Conservation (phyloP, 2,113 vertebrate species). For the Antigone vipio region DNA sequence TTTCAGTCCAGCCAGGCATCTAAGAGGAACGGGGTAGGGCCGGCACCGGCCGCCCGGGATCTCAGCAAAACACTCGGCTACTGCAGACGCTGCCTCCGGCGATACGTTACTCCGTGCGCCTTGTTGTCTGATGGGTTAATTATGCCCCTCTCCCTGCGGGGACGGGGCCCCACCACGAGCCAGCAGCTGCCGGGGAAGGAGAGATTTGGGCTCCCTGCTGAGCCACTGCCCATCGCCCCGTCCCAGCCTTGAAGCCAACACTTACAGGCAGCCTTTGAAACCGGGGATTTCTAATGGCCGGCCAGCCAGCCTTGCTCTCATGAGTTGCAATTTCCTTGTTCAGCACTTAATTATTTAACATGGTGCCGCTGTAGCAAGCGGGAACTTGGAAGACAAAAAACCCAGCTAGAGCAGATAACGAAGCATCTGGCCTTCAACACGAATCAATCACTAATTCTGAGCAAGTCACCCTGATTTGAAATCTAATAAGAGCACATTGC, state of each 20-base stretch:
- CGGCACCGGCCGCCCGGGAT: not conserved
- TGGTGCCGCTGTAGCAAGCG: not conserved
- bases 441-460: not conserved
- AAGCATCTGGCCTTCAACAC: not conserved
- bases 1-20: fast-evolving
- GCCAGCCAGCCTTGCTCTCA: not conserved
- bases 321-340: not conserved
- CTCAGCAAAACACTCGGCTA: not conserved
- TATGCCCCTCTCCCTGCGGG: not conserved
- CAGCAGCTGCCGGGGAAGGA: not conserved
- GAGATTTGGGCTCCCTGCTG: not conserved
- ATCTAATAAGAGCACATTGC: not conserved
- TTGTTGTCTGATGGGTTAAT: conserved; percentile 36
- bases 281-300: fast-evolving
- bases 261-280: not conserved
- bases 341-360: not conserved
- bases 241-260: not conserved
- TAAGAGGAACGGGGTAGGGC: not conserved
- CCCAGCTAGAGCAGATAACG: conserved; percentile 11
- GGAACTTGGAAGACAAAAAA: not conserved
- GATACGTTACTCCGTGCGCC: not conserved
- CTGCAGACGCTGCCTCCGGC: not conserved
- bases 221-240: not conserved
- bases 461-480: not conserved
- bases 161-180: not conserved